These are phyloP conservation scores for Eulimnadia texana DNA, from an alignment of 1,140 invertebrate genomes.

Conservation along the genomic window DNA sequence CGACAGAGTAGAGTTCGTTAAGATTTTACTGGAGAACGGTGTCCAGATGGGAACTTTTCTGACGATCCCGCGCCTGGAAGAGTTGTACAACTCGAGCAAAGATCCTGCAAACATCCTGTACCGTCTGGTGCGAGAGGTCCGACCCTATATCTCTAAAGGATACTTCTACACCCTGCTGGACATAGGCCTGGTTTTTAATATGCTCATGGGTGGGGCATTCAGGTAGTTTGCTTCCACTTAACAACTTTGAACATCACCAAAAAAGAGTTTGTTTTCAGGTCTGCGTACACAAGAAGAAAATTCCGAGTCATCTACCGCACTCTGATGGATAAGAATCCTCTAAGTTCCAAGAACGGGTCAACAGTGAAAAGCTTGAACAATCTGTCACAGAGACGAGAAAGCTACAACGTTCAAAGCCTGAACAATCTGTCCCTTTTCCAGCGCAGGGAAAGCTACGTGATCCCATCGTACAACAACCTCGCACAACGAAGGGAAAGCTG, in stretches of 20 bases:
- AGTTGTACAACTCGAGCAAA: constrained; percentile 89
- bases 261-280: neutral
- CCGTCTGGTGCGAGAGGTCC: constrained; percentile 74
- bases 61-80: constrained; percentile 89
- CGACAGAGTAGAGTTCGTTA: constrained; percentile 93
- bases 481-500: neutral
- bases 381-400: neutral
- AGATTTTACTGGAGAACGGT: constrained; percentile 87
- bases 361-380: too few species aligned
- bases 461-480: neutral
- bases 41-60: constrained; percentile 97
- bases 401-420: neutral
- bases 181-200: constrained; percentile 90
- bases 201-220: constrained; percentile 94
- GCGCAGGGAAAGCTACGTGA: neutral
- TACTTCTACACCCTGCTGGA: constrained; percentile 86
- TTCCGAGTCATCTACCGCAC: constrained; percentile 9
- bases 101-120: constrained; percentile 77
- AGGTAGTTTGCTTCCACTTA: constrained; percentile 20
- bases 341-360: neutral
- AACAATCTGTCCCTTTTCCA: neutral
- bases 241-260: neutral
- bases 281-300: constrained; percentile 8
- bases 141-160: constrained; percentile 70
- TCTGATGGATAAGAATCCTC: neutral